Evolutionary conservation across 2,113 vertebrate species (phyloP).

Genomic region (Lynx canadensis): DNA sequence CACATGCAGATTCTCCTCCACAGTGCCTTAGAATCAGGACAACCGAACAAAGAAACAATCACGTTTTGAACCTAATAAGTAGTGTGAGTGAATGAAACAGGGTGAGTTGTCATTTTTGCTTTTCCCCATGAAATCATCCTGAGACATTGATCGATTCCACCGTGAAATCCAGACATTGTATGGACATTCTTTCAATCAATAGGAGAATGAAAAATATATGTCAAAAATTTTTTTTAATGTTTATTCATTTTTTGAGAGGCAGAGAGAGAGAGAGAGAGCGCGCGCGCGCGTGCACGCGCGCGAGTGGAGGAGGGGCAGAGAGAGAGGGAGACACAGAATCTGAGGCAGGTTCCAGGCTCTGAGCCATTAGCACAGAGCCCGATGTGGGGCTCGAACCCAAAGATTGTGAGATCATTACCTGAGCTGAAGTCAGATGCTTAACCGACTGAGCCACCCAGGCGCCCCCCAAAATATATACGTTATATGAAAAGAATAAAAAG

Average conservation of each 20-base stretch:
- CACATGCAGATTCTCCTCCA: not conserved
- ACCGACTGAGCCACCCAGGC: no score
- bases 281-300: no score
- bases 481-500: not conserved
- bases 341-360: no score
- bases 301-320: no score
- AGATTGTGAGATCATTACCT: no score
- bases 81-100: not conserved
- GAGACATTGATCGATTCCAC: not conserved
- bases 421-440: no score
- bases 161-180: not conserved
- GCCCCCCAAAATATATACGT: no score
- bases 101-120: not conserved
- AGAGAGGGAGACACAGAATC: no score
- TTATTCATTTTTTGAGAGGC: no score
- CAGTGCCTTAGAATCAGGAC: not conserved
- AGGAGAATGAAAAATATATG: not conserved
- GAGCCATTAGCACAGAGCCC: no score
- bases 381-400: no score
- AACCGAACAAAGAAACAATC: constrained; percentile 17
- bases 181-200: not conserved
- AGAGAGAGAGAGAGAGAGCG: no score
- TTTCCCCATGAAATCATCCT: not conserved
- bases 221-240: not conserved
- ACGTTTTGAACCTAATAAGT: not conserved